Evolutionary conservation across 2,113 vertebrate genomes (phyloP).

Genomic region (Alexandromys fortis): DNA sequence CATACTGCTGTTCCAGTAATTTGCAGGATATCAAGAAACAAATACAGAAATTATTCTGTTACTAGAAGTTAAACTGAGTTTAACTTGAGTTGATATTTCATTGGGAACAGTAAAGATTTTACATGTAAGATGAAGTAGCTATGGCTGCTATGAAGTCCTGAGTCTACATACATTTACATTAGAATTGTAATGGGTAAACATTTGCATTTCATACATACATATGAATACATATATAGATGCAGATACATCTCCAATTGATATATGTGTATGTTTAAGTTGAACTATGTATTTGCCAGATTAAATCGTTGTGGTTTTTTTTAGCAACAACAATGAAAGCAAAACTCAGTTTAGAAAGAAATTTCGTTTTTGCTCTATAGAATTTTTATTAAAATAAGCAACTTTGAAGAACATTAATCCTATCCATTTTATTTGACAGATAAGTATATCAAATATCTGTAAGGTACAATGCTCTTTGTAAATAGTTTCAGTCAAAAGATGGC

Average conservation of each 20-base stretch:
- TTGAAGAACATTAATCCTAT: neutral
- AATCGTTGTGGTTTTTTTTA: neutral
- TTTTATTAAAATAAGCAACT: neutral
- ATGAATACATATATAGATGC: neutral
- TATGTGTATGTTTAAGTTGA: neutral
- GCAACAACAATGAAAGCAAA: neutral
- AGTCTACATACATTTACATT: neutral
- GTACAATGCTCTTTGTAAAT: rapidly evolving
- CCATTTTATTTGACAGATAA: neutral
- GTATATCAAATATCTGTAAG: neutral
- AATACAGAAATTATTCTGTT: neutral
- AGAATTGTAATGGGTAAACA: neutral
- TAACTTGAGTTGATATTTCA: neutral
- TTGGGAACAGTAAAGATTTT: neutral
- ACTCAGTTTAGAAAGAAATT: neutral
- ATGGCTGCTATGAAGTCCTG: neutral
- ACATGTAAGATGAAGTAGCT: neutral
- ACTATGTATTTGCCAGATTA: neutral
- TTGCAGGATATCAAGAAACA: neutral
- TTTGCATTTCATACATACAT: neutral
- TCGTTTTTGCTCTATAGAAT: neutral
- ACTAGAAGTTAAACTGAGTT: neutral
- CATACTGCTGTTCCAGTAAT: neutral
- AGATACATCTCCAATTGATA: neutral
- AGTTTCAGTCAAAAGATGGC: rapidly evolving